Conservation (phyloP, 1,140 invertebrate species). For the Drosophila lacertosa region DNA sequence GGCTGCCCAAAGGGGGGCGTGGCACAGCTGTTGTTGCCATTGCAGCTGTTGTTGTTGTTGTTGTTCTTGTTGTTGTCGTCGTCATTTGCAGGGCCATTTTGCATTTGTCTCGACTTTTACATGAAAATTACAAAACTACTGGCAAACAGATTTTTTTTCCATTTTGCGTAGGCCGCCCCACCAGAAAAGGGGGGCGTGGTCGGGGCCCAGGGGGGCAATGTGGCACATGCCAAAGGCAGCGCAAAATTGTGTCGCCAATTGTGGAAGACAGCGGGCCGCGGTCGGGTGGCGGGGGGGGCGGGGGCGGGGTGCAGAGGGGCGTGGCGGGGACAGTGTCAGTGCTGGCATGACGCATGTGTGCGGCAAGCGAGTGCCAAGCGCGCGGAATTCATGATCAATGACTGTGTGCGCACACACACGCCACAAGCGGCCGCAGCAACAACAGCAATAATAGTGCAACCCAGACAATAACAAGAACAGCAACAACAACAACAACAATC, state of each 20-base stretch:
- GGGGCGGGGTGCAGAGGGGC: not conserved
- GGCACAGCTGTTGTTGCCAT: conserved; percentile 41
- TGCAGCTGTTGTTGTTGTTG: not conserved
- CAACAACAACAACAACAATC: conserved; percentile 48
- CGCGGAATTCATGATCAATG: conserved; percentile 81
- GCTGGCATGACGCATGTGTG: conserved; percentile 71
- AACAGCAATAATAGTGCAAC: conserved; percentile 46
- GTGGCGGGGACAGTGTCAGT: conserved; percentile 24
- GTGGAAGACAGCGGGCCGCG: conserved; percentile 33
- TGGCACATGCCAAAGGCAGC: conserved; percentile 75
- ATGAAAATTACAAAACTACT: conserved; percentile 82
- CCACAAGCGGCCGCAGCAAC: conserved; percentile 48
- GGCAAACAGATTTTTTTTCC: conserved; percentile 63
- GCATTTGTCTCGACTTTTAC: conserved; percentile 79
- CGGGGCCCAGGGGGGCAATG: not conserved
- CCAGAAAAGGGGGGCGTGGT: not conserved
- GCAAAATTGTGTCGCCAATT: conserved; percentile 77
- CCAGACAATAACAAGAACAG: conserved; percentile 42
- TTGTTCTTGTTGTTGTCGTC: conserved; percentile 25
- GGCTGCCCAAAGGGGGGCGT: conserved; percentile 44
- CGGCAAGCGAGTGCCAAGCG: conserved; percentile 68
- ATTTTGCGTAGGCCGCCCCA: conserved; percentile 62
- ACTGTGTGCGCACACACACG: conserved; percentile 69
- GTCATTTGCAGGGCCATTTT: conserved; percentile 75
- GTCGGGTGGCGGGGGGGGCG: conserved; percentile 7